Conservation (phyloP, 1,140 invertebrate species). For the Eubasilissa regina region DNA sequence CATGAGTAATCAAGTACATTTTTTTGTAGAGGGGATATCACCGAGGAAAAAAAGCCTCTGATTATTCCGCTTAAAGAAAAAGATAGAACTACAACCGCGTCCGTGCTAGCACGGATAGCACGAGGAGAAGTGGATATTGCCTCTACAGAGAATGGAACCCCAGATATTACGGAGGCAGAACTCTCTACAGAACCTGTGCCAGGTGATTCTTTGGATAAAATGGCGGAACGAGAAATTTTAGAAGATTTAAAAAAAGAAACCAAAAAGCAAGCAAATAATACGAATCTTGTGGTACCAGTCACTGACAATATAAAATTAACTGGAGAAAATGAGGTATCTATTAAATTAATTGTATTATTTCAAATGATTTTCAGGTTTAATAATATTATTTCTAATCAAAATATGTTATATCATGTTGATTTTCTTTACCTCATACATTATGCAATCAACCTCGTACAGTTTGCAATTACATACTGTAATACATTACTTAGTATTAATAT, state of each 20-base stretch:
- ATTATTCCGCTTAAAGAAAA: conserved; percentile 77
- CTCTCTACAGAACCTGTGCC: conserved; percentile 48
- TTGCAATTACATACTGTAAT: too few species aligned
- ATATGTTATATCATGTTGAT: conserved; percentile 1
- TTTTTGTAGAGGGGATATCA: conserved; percentile 71
- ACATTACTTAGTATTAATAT: too few species aligned
- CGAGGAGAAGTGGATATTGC: conserved; percentile 63
- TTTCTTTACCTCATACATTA: conserved; percentile 58
- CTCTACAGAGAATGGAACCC: conserved; percentile 16
- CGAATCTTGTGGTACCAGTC: conserved; percentile 71
- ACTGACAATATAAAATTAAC: conserved; percentile 70
- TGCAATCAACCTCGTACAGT: too few species aligned
- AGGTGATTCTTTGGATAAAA: conserved; percentile 71
- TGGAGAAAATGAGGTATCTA: conserved; percentile 74
- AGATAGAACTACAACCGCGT: conserved; percentile 71
- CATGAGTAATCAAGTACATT: too few species aligned
- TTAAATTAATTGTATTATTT: background rate
- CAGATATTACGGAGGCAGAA: conserved; percentile 19
- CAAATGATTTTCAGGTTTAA: too few species aligned
- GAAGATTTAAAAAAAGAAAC: conserved; percentile 69
- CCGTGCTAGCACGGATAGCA: conserved; percentile 70
- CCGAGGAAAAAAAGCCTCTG: conserved; percentile 71
- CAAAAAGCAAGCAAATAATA: conserved; percentile 63
- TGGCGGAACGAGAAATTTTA: conserved; percentile 74
- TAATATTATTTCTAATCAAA: too few species aligned